Percentiles rank a stretch among this genome's conserved stretches.
phyloP scores from a whole-genome alignment of 1,140 invertebrate species.

The Globodera rostochiensis region DNA sequence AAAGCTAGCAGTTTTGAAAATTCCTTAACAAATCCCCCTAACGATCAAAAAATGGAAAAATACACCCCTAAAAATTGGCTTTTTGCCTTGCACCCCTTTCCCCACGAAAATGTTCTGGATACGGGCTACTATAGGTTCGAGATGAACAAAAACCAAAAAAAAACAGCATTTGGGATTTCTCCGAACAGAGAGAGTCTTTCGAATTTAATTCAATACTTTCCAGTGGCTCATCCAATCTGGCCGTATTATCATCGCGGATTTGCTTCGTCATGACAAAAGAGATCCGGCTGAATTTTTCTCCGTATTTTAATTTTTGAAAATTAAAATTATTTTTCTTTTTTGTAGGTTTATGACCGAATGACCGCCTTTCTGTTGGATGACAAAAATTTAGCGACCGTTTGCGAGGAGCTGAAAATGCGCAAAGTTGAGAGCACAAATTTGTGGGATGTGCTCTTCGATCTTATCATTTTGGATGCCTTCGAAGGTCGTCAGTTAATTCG shows the following conservation, averaged over 20 bases:
- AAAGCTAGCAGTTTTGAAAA: too few species aligned
- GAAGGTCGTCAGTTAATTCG: constrained; percentile 22
- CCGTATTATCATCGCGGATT: constrained; percentile 46
- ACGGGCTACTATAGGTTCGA: too few species aligned
- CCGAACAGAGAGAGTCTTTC: too few species aligned
- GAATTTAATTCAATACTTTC: neutral
- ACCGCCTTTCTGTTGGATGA: constrained; percentile 49
- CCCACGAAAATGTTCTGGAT: too few species aligned
- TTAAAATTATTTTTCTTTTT: neutral
- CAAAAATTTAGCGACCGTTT: constrained; percentile 43
- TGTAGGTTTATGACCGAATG: constrained; percentile 49
- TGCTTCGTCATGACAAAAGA: constrained; percentile 49
- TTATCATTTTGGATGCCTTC: constrained; percentile 50
- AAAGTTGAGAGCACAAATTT: constrained; percentile 49
- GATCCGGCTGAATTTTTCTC: constrained; percentile 49
- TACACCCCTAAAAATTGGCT: too few species aligned
- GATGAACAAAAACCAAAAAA: too few species aligned
- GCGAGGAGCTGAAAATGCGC: constrained; percentile 35
- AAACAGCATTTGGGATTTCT: too few species aligned
- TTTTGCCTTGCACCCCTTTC: too few species aligned
- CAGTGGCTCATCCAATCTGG: constrained; percentile 50
- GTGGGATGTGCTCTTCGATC: constrained; percentile 54
- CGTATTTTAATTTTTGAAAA: neutral
- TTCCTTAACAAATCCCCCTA: too few species aligned
- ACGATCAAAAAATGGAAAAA: too few species aligned